A percentile compares a stretch with the other conserved stretches of the same genome.
phyloP scores from a whole-genome alignment of 2,888 invertebrate species.

The Perizoma affinitatum region DNA sequence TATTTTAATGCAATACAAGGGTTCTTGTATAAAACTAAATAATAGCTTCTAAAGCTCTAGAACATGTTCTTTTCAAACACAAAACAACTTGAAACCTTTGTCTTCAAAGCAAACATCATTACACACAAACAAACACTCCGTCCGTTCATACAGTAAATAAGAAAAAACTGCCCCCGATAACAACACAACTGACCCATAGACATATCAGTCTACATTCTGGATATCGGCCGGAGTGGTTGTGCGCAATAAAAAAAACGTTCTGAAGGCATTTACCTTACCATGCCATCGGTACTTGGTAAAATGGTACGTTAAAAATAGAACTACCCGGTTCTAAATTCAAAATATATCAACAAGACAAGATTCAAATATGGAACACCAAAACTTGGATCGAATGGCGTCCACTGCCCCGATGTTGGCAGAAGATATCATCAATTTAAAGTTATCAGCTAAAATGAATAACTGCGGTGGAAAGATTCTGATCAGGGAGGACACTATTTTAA shows the following conservation, averaged over 20 bases:
- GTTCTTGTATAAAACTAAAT: no score
- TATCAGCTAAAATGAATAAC: conserved; percentile 15
- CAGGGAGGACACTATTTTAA: conserved; percentile 71
- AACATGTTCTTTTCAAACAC: not conserved
- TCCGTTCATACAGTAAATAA: conserved; percentile 19
- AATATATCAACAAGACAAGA: conserved; percentile 12
- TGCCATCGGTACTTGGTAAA: conserved; percentile 1
- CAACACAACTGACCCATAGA: conserved; percentile 25
- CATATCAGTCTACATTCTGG: conserved; percentile 15
- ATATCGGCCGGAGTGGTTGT: conserved; percentile 8
- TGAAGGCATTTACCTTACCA: no score
- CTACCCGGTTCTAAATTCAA: not conserved
- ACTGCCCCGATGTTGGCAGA: conserved; percentile 55
- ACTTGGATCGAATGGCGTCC: conserved; percentile 47
- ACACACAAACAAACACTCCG: conserved; percentile 19
- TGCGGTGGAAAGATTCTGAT: conserved; percentile 48
- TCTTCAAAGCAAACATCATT: conserved; percentile 22
- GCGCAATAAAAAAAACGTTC: no score
- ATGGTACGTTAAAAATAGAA: not conserved
- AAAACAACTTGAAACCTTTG: not conserved
- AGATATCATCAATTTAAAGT: conserved; percentile 17
- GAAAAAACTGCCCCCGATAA: conserved; percentile 11
- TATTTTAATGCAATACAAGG: no score
- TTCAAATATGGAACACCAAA: conserved; percentile 52
- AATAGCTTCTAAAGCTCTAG: not conserved